Evolutionary conservation across 2,113 vertebrate genomes (phyloP), one percentile per base, ranked within the genome.

Genomic region (Nothobranchius kuhntae): DNA sequence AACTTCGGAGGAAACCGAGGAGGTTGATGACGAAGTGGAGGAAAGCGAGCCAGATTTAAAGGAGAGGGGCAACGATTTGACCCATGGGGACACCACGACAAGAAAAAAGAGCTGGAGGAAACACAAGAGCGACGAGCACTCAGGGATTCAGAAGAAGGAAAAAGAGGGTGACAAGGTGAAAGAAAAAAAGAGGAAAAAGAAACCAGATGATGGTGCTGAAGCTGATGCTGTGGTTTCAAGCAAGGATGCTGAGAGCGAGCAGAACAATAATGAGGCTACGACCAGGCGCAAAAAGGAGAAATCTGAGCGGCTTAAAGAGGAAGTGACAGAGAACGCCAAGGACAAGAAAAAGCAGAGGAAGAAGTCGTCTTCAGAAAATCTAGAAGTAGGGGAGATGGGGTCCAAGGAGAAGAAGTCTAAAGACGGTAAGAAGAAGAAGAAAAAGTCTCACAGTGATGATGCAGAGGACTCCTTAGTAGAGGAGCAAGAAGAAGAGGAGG

Each of bases 221-320:
- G 68, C 68, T 55, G 73, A 56, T 59, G 86, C 73, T 62, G 71
- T 87, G 77, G 86, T 81, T 88, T 81, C 83, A 69, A 65, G 71
- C 68, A 88, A 79, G 46, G 62, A 62, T 17, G 78, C 81, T 57
- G 81, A 78, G 2, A 74, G 67, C 26, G 86, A 86, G 36, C 83
- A 92, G 78, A 95, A 93, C 84, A 93, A 95, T 56, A 95, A 94
- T 89, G 92, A 93, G 42, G 89, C 91, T 69, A 60, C 40, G 7
- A 62, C 30, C 52, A 51, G 65, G 54, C 69, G 78, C 63, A 89
- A 86, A 50, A 95, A 90, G 75, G 89, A 84, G 45, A 88, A 89
- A 82, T 75, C 80, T 70, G 86, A 86, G 75, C 90, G 86, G 61
- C 85, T 85, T 46, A 80, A 83, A 61, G 86, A 92, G 10, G 88